Percentiles rank a stretch among this genome's conserved stretches.
Evolutionary conservation across 2,888 invertebrate genomes (phyloP).

Genomic region (Cantharis rustica): DNA sequence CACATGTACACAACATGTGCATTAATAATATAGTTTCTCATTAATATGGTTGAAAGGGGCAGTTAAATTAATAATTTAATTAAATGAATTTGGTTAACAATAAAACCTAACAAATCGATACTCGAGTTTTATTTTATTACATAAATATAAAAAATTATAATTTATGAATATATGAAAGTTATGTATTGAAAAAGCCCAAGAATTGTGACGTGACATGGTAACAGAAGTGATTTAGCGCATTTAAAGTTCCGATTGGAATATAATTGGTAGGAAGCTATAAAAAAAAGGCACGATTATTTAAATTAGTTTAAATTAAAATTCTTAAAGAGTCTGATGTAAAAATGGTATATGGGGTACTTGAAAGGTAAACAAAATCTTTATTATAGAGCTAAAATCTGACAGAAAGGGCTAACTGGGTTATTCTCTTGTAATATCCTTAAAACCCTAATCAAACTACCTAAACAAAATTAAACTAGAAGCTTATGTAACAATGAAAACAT

Average conservation of each 20-base stretch:
- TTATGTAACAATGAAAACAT: constrained; percentile 5
- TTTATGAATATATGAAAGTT: too few species aligned
- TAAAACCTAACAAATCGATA: not conserved
- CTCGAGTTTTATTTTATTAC: not conserved
- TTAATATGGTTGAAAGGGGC: not conserved
- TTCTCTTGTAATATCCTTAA: constrained; percentile 1
- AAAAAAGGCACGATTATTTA: not conserved
- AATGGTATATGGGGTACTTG: not conserved
- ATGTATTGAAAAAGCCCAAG: not conserved
- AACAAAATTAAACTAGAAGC: constrained; percentile 5
- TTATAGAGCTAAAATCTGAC: not conserved
- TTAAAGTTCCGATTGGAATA: not conserved
- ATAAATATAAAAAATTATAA: not conserved
- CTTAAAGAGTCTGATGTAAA: not conserved
- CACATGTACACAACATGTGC: not conserved
- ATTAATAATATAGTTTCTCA: not conserved
- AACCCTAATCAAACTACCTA: constrained; percentile 5
- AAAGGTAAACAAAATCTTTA: constrained; percentile 2
- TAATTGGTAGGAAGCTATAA: not conserved
- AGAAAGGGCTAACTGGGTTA: constrained; percentile 3
- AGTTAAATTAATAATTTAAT: not conserved
- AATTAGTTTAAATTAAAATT: not conserved
- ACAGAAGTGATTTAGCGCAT: not conserved
- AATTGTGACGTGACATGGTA: not conserved
- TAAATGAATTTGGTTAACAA: not conserved